These are phyloP conservation scores for Raja brachyura DNA, from an alignment of 2,113 vertebrate species.

Conservation along the genomic window DNA sequence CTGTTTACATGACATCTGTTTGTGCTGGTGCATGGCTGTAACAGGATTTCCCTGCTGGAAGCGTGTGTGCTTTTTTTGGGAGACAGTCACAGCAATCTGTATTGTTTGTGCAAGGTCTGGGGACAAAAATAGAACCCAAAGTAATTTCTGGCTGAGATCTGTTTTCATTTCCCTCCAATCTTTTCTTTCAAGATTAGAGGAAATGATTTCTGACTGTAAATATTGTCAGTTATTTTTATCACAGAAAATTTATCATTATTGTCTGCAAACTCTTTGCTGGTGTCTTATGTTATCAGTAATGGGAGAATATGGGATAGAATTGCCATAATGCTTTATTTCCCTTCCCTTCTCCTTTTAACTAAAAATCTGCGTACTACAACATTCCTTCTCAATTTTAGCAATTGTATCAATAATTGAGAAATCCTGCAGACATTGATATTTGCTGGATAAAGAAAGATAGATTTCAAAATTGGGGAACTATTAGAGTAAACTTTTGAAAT, in stretches of 20 bases:
- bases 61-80: constrained; percentile 55
- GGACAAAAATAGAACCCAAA: constrained; percentile 57
- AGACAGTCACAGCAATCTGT: constrained; percentile 48
- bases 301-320: neutral
- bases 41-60: constrained; percentile 57
- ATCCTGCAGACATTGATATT: too few species aligned
- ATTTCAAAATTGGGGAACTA: neutral
- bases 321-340: neutral
- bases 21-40: constrained; percentile 48
- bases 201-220: constrained; percentile 15
- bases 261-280: neutral
- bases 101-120: constrained; percentile 50
- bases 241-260: neutral
- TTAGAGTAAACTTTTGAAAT: neutral
- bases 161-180: neutral
- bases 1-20: constrained; percentile 49
- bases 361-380: neutral
- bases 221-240: constrained; percentile 24
- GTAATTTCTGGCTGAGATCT: constrained; percentile 40
- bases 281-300: neutral
- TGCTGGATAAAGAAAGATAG: neutral
- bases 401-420: constrained; percentile 3
- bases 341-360: neutral
- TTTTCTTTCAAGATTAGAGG: neutral
- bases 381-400: neutral